Base-by-base conservation (phyloP, 2,888 invertebrate species). In the Phortica magna region DNA sequence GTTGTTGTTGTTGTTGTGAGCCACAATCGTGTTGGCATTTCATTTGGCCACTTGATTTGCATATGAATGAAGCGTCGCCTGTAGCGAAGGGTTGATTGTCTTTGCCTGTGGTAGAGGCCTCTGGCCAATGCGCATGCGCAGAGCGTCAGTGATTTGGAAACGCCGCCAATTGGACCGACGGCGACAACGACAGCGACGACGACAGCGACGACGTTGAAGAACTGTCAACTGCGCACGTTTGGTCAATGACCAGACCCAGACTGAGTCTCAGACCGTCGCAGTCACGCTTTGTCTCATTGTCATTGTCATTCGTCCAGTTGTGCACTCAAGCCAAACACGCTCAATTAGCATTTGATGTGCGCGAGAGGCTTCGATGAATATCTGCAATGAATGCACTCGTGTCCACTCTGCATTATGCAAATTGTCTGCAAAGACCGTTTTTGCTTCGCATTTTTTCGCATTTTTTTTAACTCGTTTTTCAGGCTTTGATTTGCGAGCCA, bases 271-370 rank as follows among this genome's bases (percentile, higher is more conserved):
- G 70, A n/a, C 39, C 31, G 41, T 12, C 41, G 10, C 41, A 59
- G 17, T 31, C 19, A n/a, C n/a, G 59, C 17, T 59, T 59, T 59
- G 17, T 12, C 48, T n/a, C 14, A 59, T 59, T 59, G 59, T 48
- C 48, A 9, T 12, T 59, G 59, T 17, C 59, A 31, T 31, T 31
- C 31, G 31, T 31, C 31, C 31, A 31, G 31, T 31, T 31, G 31
- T 31, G 31, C 17, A 59, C 7, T 17, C 67, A 41, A 48, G 67
- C 53, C 53, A 31, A 31, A 31, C 43, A 39, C 53, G 53, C 70
- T 85, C 87, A 85, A 85, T 88, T 88, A 85, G 88, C 88, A 86
- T 86, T 86, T 88, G 85, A 84, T 84, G 84, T 82, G 81, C 79
- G 87, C 31, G 31, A 68, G 55, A 55, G 17, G 12, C 68, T 68